These are phyloP conservation scores for Promerops cafer DNA, from an alignment of 2,113 vertebrate species.

Conservation along the genomic window DNA sequence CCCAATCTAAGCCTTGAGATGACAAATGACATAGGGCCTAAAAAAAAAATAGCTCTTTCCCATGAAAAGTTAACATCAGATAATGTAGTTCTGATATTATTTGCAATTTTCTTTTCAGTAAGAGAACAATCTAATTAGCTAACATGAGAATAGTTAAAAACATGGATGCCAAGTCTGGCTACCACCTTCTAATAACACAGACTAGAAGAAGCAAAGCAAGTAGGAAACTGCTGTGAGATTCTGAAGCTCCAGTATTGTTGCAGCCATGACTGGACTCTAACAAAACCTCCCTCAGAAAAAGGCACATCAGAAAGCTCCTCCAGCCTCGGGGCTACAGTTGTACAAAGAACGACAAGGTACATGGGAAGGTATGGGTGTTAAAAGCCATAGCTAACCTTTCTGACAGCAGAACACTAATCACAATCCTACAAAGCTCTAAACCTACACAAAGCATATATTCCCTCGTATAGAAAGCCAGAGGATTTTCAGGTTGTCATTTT, in stretches of 20 bases:
- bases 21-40: conserved; percentile 61
- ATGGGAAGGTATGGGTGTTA: neutral
- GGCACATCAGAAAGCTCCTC: neutral
- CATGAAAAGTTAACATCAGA: conserved; percentile 63
- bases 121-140: conserved; percentile 17
- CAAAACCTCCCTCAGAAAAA: neutral
- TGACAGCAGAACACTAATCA: neutral
- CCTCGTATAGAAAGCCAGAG: fast-evolving
- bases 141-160: neutral
- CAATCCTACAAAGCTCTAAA: neutral
- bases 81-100: conserved; percentile 35
- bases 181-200: neutral
- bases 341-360: neutral
- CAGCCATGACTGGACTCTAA: neutral
- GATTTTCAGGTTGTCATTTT: neutral
- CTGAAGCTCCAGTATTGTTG: neutral
- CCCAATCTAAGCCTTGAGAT: conserved; percentile 65
- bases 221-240: neutral
- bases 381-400: neutral
- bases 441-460: neutral
- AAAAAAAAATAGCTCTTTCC: conserved; percentile 64
- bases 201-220: neutral
- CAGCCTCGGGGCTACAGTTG: neutral
- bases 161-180: neutral
- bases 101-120: conserved; percentile 45